phyloP scores from a whole-genome alignment of 2,797 vertebrate species.

The Iguana delicatissima region DNA sequence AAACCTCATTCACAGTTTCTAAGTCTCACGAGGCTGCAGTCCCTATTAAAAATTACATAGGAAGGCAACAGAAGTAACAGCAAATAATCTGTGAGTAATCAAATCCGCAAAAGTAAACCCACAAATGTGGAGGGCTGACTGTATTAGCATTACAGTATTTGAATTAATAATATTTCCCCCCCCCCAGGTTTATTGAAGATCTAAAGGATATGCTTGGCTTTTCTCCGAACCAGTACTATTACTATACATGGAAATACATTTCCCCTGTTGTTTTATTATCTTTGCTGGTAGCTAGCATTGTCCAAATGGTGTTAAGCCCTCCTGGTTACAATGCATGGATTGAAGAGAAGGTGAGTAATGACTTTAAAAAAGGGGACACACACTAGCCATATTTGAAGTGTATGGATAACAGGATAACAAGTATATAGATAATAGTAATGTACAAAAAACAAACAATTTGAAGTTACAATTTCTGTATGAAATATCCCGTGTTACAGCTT shows the following conservation, averaged over 20 bases:
- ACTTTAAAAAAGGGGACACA: background rate
- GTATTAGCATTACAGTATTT: background rate
- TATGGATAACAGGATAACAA: fast-evolving
- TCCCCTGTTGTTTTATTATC: conserved; percentile 90
- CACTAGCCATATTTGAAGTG: background rate
- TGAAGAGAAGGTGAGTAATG: conserved; percentile 87
- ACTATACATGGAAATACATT: conserved; percentile 98
- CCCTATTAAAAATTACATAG: too few relatives aligned
- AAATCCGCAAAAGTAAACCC: too few relatives aligned
- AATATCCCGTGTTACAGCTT: background rate
- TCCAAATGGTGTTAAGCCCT: conserved; percentile 91
- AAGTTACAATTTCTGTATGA: background rate
- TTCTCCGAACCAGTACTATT: conserved; percentile 91
- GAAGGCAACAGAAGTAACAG: too few relatives aligned
- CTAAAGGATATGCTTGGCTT: conserved; percentile 98
- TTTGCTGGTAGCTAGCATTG: conserved; percentile 87
- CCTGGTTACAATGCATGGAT: conserved; percentile 96
- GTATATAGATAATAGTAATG: background rate
- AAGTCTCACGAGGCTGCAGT: too few relatives aligned
- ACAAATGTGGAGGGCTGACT: too few relatives aligned
- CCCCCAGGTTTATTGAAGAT: conserved; percentile 92
- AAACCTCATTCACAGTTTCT: too few relatives aligned
- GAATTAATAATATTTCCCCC: conserved; percentile 24
- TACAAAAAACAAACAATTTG: background rate
- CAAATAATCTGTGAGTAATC: too few relatives aligned